phyloP scores from a whole-genome alignment of 1,140 invertebrate species.

The Papilio helenus region DNA sequence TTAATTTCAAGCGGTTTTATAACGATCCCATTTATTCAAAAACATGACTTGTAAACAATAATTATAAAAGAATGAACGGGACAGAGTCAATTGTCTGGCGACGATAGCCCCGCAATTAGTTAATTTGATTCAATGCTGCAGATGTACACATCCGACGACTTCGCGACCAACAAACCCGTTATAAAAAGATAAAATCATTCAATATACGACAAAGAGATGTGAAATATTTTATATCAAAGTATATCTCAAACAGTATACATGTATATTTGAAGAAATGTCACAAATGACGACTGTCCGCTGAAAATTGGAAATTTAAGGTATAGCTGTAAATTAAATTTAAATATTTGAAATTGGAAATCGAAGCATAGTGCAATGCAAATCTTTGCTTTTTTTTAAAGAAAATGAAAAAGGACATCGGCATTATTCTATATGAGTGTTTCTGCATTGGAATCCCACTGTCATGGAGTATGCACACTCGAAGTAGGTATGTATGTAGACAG shows the following conservation, averaged over 20 bases:
- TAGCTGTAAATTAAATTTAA: too few species aligned
- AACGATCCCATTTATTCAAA: slow-evolving; percentile 9
- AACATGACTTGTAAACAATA: slow-evolving; percentile 44
- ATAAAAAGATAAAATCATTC: slow-evolving; percentile 30
- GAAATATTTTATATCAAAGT: neutral
- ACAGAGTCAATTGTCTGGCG: slow-evolving; percentile 65
- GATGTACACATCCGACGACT: slow-evolving; percentile 37
- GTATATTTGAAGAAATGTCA: neutral
- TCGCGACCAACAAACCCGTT: slow-evolving; percentile 37
- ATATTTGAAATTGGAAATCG: too few species aligned
- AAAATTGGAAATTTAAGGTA: too few species aligned
- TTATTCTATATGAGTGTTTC: neutral
- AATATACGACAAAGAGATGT: neutral
- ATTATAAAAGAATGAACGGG: slow-evolving; percentile 62
- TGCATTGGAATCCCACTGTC: neutral
- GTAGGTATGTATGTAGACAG: slow-evolving; percentile 23
- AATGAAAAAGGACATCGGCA: neutral
- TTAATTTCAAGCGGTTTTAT: neutral
- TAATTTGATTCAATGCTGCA: slow-evolving; percentile 59
- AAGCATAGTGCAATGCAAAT: too few species aligned
- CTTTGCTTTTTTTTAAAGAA: too few species aligned
- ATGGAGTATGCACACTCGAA: neutral
- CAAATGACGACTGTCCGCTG: too few species aligned
- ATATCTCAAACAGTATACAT: neutral
- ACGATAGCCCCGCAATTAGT: slow-evolving; percentile 67